A percentile compares a stretch with the other conserved stretches of the same genome.
phyloP scores from a whole-genome alignment of 2,113 vertebrate species.

The Limanda limanda region DNA sequence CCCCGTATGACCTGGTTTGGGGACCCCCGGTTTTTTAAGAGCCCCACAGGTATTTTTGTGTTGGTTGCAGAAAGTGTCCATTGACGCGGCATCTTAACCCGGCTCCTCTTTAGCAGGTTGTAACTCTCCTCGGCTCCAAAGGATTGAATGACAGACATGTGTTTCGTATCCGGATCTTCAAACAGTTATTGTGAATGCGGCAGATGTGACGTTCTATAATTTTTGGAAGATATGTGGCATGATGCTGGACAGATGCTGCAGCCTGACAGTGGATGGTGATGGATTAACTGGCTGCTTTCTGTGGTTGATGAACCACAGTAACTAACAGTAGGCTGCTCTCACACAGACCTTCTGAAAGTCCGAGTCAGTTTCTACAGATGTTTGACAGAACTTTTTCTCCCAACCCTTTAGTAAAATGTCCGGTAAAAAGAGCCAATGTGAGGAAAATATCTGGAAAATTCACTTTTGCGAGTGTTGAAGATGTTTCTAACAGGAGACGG shows the following conservation, averaged over 20 bases:
- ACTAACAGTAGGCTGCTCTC: too few relatives aligned
- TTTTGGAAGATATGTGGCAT: slow-evolving; percentile 46
- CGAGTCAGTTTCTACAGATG: too few relatives aligned
- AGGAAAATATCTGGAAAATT: too few relatives aligned
- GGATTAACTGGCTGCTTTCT: slow-evolving; percentile 23
- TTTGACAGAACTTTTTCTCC: too few relatives aligned
- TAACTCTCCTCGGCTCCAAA: slow-evolving; percentile 46
- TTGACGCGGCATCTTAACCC: slow-evolving; percentile 30
- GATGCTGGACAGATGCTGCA: slow-evolving; percentile 68
- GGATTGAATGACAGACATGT: slow-evolving; percentile 48
- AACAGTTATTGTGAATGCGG: slow-evolving; percentile 56
- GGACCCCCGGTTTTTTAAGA: slow-evolving; percentile 18
- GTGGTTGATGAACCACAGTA: slow-evolving; percentile 27
- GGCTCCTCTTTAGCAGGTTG: slow-evolving; percentile 38
- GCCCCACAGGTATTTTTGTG: slow-evolving; percentile 33
- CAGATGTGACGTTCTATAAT: slow-evolving; percentile 65
- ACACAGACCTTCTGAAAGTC: too few relatives aligned
- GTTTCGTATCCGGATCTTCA: slow-evolving; percentile 64
- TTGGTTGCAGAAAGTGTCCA: slow-evolving; percentile 30
- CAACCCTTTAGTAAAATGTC: too few relatives aligned
- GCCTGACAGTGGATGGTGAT: slow-evolving; percentile 48
- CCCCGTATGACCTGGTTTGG: slow-evolving; percentile 51
- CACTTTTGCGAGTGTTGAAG: too few relatives aligned
- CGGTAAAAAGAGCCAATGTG: too few relatives aligned
- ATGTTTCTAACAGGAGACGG: too few relatives aligned